phyloP scores from a whole-genome alignment of 2,888 invertebrate genomes.

The Drosophila diplacantha region DNA sequence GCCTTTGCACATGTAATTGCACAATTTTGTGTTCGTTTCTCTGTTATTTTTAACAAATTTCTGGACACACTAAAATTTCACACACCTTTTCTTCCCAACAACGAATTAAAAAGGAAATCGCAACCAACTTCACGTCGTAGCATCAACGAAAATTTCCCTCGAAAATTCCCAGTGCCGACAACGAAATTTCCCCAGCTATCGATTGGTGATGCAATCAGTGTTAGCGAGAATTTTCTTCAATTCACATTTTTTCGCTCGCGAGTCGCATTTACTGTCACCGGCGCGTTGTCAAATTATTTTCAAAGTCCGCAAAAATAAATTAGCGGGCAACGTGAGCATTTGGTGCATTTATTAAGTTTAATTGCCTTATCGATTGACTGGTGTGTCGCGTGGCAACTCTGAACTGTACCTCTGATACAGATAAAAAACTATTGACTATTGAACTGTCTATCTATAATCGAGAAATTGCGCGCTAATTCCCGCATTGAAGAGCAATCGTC shows the following conservation, averaged over 20 bases:
- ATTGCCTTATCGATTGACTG: conserved; percentile 65
- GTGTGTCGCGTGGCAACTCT: conserved; percentile 69
- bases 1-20: conserved; percentile 8
- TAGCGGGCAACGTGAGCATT: conserved; percentile 16
- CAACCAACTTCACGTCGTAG: conserved; percentile 66
- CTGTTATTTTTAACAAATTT: conserved; percentile 35
- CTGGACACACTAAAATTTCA: conserved; percentile 46
- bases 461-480: conserved; percentile 70
- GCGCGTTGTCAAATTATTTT: not conserved
- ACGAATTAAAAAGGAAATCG: conserved; percentile 76
- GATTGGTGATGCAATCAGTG: conserved; percentile 68
- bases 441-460: conserved; percentile 72
- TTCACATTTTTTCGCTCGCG: conserved; percentile 40
- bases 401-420: conserved; percentile 70
- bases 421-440: conserved; percentile 72
- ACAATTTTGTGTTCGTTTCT: conserved; percentile 10
- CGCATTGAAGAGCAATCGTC: conserved; percentile 52
- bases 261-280: conserved; percentile 31
- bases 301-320: conserved; percentile 11
- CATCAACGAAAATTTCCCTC: conserved; percentile 26
- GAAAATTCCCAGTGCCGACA: conserved; percentile 42
- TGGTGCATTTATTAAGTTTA: conserved; percentile 41
- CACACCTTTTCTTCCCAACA: conserved; percentile 76
- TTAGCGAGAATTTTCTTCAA: conserved; percentile 48
- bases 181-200: conserved; percentile 65